Percentiles rank a stretch among this genome's conserved stretches.
These are phyloP conservation scores for Rhabdomys pumilio DNA, from an alignment of 2,797 vertebrate species.

Conservation along the genomic window DNA sequence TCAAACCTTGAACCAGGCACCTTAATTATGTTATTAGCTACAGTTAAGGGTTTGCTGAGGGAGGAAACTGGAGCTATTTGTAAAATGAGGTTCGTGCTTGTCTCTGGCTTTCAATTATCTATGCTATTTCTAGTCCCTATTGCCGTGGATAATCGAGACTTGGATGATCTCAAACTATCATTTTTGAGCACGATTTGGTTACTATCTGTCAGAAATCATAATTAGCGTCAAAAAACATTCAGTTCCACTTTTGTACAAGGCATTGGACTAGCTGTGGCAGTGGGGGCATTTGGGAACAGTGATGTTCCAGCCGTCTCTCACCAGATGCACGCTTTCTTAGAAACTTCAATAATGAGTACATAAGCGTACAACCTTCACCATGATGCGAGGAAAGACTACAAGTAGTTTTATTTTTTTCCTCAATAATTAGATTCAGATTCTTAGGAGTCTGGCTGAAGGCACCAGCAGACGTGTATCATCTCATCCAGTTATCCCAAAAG, in stretches of 20 bases:
- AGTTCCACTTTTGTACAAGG: constrained; percentile 40
- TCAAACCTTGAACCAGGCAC: constrained; percentile 51
- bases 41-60: constrained; percentile 74
- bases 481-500: constrained; percentile 80
- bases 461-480: constrained; percentile 62
- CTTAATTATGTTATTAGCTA: constrained; percentile 73
- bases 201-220: constrained; percentile 80
- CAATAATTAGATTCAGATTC: constrained; percentile 80
- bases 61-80: constrained; percentile 68
- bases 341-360: constrained; percentile 78
- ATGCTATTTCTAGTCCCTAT: constrained; percentile 68
- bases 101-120: constrained; percentile 76
- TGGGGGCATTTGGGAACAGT: constrained; percentile 40
- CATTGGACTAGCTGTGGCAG: constrained; percentile 33
- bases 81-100: constrained; percentile 73
- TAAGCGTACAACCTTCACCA: constrained; percentile 77
- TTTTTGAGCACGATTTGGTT: constrained; percentile 71
- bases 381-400: constrained; percentile 69
- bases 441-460: constrained; percentile 74
- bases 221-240: constrained; percentile 74
- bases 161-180: constrained; percentile 69
- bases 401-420: constrained; percentile 65
- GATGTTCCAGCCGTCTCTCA: constrained; percentile 44
- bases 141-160: constrained; percentile 72
- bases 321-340: constrained; percentile 67